Evolutionary conservation across 2,113 vertebrate species (phyloP), one percentile per base, ranked within the genome.

Genomic region (Gadus macrocephalus): DNA sequence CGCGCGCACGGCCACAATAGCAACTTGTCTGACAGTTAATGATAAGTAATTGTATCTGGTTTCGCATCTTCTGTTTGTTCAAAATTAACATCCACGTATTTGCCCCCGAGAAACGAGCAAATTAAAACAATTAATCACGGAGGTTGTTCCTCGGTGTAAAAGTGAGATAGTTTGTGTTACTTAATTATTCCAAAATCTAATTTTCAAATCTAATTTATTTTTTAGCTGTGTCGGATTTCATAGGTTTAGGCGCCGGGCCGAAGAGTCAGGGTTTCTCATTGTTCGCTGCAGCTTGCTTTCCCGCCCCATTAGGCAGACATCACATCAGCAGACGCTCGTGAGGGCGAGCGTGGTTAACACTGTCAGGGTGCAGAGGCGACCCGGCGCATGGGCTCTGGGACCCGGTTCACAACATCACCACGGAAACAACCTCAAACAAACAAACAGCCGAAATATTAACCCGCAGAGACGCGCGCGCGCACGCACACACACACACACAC

Each of bases 291-390:
- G 94, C 93, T 93, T 94, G 95, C 92, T 92, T 96, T 94, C 96
- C 94, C 95, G 93, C 93, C 94, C 95, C 95, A 97, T 98, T 98
- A 98, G 93, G 94, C 95, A 96, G 94, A 95, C 91, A 90, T 90
- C 91, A 87, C 94, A 95, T 95, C 92, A 95, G 92, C 87, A 90
- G 91, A 94, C 92, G 93, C 91, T 92, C 93, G 90, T 92, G 93
- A 93, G 94, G 92, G 91, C 83, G 88, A 87, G 42, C 42, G 42
- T 89, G 92, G 90, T 93, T 93, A 90, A 92, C 91, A 88, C 89
- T 93, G 89, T 89, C 78, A 91, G 88, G 77, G 86, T 77, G 87
- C 91, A 84, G 72, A 85, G 83, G 83, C 84, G 81, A 83, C 83
- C 82, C 83, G 85, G 31, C 60, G 67, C 74, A 17, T 1, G 15